Conservation (phyloP, 2,797 vertebrate genomes). For the Harpagifer antarcticus region DNA sequence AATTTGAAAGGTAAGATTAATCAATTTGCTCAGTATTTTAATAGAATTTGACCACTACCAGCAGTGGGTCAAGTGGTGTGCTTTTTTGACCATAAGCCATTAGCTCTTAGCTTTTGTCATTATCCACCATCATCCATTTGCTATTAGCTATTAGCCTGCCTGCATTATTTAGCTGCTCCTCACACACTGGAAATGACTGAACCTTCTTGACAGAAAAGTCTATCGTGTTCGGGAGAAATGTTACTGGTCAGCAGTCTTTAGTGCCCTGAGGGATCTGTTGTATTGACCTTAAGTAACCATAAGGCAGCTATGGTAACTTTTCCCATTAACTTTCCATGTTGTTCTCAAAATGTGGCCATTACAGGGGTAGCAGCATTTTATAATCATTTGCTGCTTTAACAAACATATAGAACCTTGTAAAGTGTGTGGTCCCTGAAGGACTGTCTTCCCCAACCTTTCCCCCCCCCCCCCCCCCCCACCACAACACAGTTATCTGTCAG, state of each 20-base stretch:
- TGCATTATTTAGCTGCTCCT: conserved; percentile 76
- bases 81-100: conserved; percentile 52
- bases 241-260: conserved; percentile 20
- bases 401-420: not conserved
- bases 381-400: not conserved
- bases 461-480: not conserved
- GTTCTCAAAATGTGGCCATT: not conserved
- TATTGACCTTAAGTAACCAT: conserved; percentile 32
- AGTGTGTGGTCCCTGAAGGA: not conserved
- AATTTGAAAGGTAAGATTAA: not conserved
- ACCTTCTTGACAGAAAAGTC: conserved; percentile 24
- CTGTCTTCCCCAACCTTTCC: too few relatives aligned
- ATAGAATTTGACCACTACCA: conserved; percentile 19
- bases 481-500: conserved; percentile 5
- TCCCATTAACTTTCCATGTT: conserved; percentile 13
- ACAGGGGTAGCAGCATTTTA: not conserved
- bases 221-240: not conserved
- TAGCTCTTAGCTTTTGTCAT: conserved; percentile 51
- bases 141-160: conserved; percentile 52
- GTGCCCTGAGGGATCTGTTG: not conserved
- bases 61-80: conserved; percentile 18
- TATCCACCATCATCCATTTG: conserved; percentile 58
- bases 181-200: conserved; percentile 45
- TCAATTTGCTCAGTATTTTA: conserved; percentile 6
- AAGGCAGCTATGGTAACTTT: conserved; percentile 8